phyloP scores from a whole-genome alignment of 2,113 vertebrate species.

The Thinocorus orbignyianus region DNA sequence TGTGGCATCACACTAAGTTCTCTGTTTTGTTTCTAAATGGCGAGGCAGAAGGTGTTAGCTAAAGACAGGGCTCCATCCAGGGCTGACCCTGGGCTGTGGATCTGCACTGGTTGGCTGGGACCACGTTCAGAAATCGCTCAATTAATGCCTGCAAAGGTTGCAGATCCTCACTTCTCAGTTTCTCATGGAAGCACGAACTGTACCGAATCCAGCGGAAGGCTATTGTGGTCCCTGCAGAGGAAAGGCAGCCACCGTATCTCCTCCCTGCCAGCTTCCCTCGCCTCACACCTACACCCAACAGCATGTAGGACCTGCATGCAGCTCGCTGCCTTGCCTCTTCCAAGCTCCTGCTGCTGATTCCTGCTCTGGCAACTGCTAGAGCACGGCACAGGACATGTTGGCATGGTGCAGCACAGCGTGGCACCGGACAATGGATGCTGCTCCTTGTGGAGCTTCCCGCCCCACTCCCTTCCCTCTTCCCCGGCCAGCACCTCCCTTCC shows the following conservation, averaged over 20 bases:
- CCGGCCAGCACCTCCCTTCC: slow-evolving; percentile 48
- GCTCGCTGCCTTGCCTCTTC: background rate
- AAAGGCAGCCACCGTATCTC: background rate
- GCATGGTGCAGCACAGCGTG: fast-evolving
- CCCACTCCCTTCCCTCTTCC: slow-evolving; percentile 28
- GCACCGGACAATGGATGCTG: background rate
- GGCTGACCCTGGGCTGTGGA: background rate
- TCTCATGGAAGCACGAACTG: fast-evolving
- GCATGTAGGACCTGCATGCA: fast-evolving
- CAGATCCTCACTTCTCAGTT: background rate
- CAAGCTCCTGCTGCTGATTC: background rate
- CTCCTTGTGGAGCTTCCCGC: background rate
- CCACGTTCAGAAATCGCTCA: background rate
- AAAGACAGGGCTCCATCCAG: fast-evolving
- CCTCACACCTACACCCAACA: background rate
- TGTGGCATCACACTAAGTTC: fast-evolving
- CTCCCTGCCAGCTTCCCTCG: background rate
- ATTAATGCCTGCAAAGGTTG: fast-evolving
- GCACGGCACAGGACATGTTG: background rate
- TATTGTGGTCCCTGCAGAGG: fast-evolving
- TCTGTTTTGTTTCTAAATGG: background rate
- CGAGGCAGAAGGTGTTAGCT: background rate
- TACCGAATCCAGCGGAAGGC: fast-evolving
- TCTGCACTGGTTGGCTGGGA: background rate
- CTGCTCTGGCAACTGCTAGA: background rate